Evolutionary conservation across 2,113 vertebrate species (phyloP), one percentile per base, ranked within the genome.

Genomic region (Rafetus swinhoei): DNA sequence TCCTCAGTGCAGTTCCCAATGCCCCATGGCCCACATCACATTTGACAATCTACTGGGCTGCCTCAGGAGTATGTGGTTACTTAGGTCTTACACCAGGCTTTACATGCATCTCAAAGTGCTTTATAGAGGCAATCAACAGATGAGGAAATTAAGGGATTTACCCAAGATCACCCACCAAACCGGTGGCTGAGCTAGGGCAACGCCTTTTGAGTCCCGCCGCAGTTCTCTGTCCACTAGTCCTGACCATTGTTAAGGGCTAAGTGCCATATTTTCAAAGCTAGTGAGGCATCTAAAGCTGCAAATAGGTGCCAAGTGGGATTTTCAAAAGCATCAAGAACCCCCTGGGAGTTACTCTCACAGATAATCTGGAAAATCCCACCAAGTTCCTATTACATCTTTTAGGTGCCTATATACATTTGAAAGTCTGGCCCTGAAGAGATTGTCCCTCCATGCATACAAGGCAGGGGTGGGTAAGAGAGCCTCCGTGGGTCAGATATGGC

Each of bases 241-340:
- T 79, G 5, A 52, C 54, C 62, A 45, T 35, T 24, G 57, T 59
- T 59, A 59, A 72, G 45, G 14, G 35, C 11, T 52, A 24, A 81
- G 50, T 39, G 1, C 27, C 9, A 1, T 1, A n/a, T 72, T 65
- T n/a, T 56, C 4, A 24, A 8, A 81, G 57, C 2, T 32, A 52
- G 74, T 79, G 16, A 53, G 54, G 24, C 5, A 45, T 39, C 7
- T 79, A 45, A 52, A 19, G n/a, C n/a, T 69, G 32, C 32, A 69
- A 16, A n/a, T n/a, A 69, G 15, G 16, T 69, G 16, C 16, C 7
- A 16, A 45, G 19, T 45, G 39, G 19, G 21, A 22, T 76, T 76
- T 45, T 76, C 35, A 45, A 76, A 76, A 45, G 72, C 22, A 45
- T 11, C 39, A 11, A 69, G 32, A 35, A 69, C 29, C 16, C 32